phyloP scores from a whole-genome alignment of 2,797 vertebrate genomes.

The Argentina silus region DNA sequence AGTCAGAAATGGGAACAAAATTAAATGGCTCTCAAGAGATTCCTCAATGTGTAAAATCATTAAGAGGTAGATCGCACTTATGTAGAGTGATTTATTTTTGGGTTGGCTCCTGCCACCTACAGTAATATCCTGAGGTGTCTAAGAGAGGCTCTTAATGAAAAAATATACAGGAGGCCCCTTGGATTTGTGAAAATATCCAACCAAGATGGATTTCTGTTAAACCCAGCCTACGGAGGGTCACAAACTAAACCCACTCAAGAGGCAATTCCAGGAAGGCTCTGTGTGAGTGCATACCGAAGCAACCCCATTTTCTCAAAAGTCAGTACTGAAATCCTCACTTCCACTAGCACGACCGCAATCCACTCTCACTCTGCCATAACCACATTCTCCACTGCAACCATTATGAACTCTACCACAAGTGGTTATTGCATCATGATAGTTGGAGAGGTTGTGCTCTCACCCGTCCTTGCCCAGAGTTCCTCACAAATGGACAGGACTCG shows the following conservation, averaged over 20 bases:
- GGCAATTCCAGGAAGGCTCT: constrained; percentile 36
- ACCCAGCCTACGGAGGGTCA: constrained; percentile 29
- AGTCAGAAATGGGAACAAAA: constrained; percentile 47
- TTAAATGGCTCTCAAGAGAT: constrained; percentile 30
- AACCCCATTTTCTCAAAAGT: constrained; percentile 35
- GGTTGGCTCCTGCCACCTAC: constrained; percentile 21
- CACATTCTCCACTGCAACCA: not conserved
- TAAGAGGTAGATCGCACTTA: constrained; percentile 23
- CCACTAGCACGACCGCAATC: constrained; percentile 15
- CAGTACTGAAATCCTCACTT: constrained; percentile 12
- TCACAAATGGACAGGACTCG: not conserved
- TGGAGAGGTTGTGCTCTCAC: not conserved
- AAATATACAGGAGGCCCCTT: constrained; percentile 19
- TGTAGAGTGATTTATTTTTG: not conserved
- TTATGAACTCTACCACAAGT: constrained; percentile 20
- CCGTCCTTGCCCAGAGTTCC: not conserved
- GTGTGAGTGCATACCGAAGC: constrained; percentile 35
- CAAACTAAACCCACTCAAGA: constrained; percentile 41
- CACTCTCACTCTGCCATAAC: constrained; percentile 21
- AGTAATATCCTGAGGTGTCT: constrained; percentile 32
- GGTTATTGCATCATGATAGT: constrained; percentile 2
- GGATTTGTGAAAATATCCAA: constrained; percentile 55
- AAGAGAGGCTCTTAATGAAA: constrained; percentile 43
- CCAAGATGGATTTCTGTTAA: constrained; percentile 37
- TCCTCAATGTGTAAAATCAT: constrained; percentile 12